Conservation (phyloP, 1,140 invertebrate genomes). For the Ruditapes philippinarum region DNA sequence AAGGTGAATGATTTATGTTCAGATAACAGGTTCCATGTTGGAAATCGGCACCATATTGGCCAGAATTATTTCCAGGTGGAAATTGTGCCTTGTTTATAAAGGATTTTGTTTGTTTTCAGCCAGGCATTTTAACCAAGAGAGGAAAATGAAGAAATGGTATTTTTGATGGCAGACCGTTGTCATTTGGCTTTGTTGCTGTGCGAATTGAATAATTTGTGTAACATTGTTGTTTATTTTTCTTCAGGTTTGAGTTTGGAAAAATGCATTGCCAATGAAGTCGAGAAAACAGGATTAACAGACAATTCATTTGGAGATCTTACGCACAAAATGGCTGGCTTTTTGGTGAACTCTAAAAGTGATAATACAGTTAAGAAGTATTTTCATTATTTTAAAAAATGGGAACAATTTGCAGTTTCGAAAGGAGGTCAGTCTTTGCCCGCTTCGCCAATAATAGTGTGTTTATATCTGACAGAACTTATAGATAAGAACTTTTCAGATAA, state of each 20-base stretch:
- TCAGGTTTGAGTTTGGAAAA: not conserved
- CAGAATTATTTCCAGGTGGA: not conserved
- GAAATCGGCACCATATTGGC: conserved; percentile 41
- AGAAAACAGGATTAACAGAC: not conserved
- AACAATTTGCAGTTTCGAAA: not conserved
- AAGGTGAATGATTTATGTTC: conserved; percentile 2
- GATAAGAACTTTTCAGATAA: not conserved
- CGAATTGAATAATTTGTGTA: not conserved
- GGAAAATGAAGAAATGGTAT: conserved; percentile 22
- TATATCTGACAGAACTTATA: conserved; percentile 41
- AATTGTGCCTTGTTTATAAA: not conserved
- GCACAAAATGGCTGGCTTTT: conserved; percentile 1
- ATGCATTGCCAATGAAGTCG: not conserved
- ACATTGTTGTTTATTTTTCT: not conserved
- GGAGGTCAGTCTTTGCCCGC: conserved; percentile 7
- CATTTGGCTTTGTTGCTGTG: conserved; percentile 1
- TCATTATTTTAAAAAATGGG: conserved; percentile 49
- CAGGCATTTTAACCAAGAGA: not conserved
- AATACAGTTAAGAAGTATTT: conserved; percentile 39
- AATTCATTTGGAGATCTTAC: not conserved
- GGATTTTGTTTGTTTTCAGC: not conserved
- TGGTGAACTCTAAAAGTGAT: conserved; percentile 31
- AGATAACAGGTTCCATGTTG: not conserved
- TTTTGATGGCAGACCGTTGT: conserved; percentile 7
- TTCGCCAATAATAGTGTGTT: conserved; percentile 18